These are phyloP conservation scores for Antennarius striatus DNA, from an alignment of 2,113 vertebrate genomes.

Conservation along the genomic window DNA sequence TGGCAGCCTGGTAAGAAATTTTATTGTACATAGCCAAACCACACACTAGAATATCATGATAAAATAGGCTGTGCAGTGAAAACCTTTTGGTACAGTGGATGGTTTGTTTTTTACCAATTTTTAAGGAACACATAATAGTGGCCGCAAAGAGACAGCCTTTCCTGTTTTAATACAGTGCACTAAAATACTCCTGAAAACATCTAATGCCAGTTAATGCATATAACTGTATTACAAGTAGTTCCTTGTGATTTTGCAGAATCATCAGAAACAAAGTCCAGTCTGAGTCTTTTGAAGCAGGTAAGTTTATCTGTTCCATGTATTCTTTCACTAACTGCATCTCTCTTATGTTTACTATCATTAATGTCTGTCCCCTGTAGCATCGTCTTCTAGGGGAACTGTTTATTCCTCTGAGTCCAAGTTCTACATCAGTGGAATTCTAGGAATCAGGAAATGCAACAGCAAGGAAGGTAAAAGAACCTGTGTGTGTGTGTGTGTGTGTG, in stretches of 20 bases:
- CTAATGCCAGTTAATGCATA: too few relatives aligned
- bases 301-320: not conserved
- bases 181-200: too few relatives aligned
- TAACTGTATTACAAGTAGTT: not conserved
- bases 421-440: conserved; percentile 81
- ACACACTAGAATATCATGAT: too few relatives aligned
- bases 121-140: too few relatives aligned
- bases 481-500: too few relatives aligned
- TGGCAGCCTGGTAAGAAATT: too few relatives aligned
- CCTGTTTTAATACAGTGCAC: too few relatives aligned
- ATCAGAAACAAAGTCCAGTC: conserved; percentile 82
- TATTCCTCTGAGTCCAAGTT: conserved; percentile 66
- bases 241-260: conserved; percentile 71
- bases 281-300: conserved; percentile 70
- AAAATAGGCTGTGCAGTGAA: too few relatives aligned
- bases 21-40: too few relatives aligned
- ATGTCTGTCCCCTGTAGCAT: conserved; percentile 22
- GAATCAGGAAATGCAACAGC: conserved; percentile 55
- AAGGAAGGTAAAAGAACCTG: conserved; percentile 41
- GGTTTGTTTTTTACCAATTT: too few relatives aligned
- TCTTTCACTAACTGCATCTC: not conserved
- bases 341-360: conserved; percentile 1
- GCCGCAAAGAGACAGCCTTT: too few relatives aligned
- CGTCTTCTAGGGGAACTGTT: conserved; percentile 19
- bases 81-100: too few relatives aligned